Evolutionary conservation across 2,797 vertebrate genomes (phyloP).

Genomic region (Syngnathus rostellatus): DNA sequence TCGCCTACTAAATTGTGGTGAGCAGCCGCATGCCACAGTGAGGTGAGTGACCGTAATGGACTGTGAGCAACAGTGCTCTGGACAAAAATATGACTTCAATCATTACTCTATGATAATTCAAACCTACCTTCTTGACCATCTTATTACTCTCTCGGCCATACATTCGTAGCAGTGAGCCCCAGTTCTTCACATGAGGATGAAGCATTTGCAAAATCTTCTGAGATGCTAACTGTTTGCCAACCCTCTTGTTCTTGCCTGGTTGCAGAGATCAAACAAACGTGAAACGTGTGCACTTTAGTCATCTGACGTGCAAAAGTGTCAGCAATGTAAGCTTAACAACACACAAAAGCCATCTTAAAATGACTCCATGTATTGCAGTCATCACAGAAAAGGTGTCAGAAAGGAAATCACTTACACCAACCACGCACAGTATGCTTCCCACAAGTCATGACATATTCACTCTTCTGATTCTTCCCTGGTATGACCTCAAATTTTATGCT

Average conservation of each 20-base stretch:
- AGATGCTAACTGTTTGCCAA: constrained; percentile 95
- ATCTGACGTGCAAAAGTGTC: not conserved
- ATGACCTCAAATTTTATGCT: constrained; percentile 99
- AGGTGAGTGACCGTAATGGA: not conserved
- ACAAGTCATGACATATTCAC: constrained; percentile 98
- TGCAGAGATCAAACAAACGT: not conserved
- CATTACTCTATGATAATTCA: not conserved
- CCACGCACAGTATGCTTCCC: constrained; percentile 96
- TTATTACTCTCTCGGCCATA: constrained; percentile 96
- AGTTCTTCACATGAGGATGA: constrained; percentile 97
- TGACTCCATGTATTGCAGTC: not conserved
- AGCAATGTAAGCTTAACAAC: not conserved
- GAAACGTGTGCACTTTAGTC: not conserved
- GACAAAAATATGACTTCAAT: not conserved
- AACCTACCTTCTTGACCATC: constrained; percentile 94
- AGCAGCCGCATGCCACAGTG: not conserved
- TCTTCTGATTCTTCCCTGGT: constrained; percentile 99
- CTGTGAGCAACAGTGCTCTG: not conserved
- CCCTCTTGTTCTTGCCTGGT: constrained; percentile 94
- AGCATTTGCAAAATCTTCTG: constrained; percentile 98
- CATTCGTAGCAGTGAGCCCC: constrained; percentile 97
- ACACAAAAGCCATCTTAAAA: not conserved
- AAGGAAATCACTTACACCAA: constrained; percentile 84
- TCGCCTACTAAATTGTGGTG: not conserved
- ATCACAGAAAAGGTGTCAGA: not conserved